Percentiles rank a stretch among this genome's conserved stretches.
phyloP scores from a whole-genome alignment of 2,888 invertebrate genomes.

The Papilio protenor region DNA sequence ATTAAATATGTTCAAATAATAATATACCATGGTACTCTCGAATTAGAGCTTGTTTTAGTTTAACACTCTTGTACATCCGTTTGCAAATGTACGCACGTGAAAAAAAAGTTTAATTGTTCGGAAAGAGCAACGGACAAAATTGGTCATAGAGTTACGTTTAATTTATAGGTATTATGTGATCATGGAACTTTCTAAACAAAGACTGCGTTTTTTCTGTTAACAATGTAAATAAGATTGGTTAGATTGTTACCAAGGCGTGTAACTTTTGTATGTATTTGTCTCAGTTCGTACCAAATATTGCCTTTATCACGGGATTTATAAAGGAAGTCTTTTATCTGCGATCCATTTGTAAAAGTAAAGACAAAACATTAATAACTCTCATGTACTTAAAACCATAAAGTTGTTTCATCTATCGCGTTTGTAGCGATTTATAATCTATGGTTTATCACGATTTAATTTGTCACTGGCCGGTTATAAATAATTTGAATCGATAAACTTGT shows the following conservation, averaged over 20 bases:
- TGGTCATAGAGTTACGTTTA: slow-evolving; percentile 21
- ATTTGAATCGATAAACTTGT: not conserved
- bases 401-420: slow-evolving; percentile 12
- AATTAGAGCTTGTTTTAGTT: not conserved
- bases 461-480: slow-evolving; percentile 20
- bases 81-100: slow-evolving; percentile 32
- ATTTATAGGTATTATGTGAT: slow-evolving; percentile 5
- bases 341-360: not conserved
- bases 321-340: not conserved
- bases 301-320: not conserved
- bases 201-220: not conserved
- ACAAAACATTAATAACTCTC: not conserved
- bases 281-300: no score
- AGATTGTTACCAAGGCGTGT: no score
- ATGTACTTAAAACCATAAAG: not conserved
- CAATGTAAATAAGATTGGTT: not conserved
- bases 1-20: not conserved
- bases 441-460: slow-evolving; percentile 23
- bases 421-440: slow-evolving; percentile 19
- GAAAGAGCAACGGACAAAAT: slow-evolving; percentile 30
- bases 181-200: slow-evolving; percentile 12
- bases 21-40: not conserved
- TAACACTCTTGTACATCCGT: slow-evolving; percentile 16
- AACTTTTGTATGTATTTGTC: no score
- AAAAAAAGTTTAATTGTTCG: slow-evolving; percentile 35